Evolutionary conservation across 2,888 invertebrate species (phyloP), one percentile per base, ranked within the genome.

Genomic region (Entomobrya proxima): DNA sequence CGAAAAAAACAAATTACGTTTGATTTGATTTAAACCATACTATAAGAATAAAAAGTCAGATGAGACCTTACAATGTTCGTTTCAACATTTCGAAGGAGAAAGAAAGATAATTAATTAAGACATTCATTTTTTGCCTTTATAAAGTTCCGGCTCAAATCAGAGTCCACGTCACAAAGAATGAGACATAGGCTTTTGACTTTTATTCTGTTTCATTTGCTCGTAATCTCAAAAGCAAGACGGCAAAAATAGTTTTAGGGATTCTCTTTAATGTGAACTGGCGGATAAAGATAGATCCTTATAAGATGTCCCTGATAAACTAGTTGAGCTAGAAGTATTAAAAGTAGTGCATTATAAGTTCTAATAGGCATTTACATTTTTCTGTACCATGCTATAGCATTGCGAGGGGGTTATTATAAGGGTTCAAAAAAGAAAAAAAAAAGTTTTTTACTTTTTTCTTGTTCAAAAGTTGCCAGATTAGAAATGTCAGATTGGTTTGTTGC

Each of bases 401-500:
- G 32, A n/a, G 9, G 18, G 7, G 21, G 11, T 47, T 18, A 21
- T 35, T 64, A 64, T 64, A 30, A 47, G 37, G 64, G 18, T 64
- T 37, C 35, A 64, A 64, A 35, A 21, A n/a, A 58, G 47, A 47
- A 15, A 21, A 40, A 40, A 69, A 44, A 35, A 52, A 52, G 69
- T 69, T 15, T 40, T 64, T 30, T 35, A 15, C n/a, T 47, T 13
- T 13, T 2, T 64, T 32, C 35, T 64, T 35, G 32, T 52, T 74
- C 44, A 40, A 74, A 74, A 74, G 50, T 74, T 74, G 32, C 35
- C 47, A 74, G 52, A 74, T 74, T 74, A 74, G 47, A 74, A 74
- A 74, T 50, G 74, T 52, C 74, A 74, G 52, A 52, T 69, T 64
- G 64, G 64, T 64, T 64, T 64, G 64, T 64, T 64, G 64, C 64